phyloP scores from a whole-genome alignment of 30 jellyfish, hydroid and myxozoan genomes.

The Turritopsis rubra region DNA sequence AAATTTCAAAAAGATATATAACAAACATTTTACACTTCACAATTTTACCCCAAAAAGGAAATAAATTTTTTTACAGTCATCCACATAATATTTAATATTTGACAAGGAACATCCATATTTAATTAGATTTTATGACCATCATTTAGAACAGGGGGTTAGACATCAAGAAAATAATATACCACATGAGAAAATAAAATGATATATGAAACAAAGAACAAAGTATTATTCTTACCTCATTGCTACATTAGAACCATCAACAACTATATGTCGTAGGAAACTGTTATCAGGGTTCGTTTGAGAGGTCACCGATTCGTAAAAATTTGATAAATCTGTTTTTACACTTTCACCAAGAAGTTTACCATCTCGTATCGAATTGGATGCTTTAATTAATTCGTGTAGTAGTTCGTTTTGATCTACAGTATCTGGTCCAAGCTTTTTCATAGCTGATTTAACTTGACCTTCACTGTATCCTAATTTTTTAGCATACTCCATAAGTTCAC shows the following conservation, averaged over 20 bases:
- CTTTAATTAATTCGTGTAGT: constrained; percentile 83
- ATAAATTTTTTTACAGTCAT: neutral
- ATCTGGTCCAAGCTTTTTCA: constrained; percentile 83
- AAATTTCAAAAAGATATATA: no score
- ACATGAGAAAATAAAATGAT: neutral
- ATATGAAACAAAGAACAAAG: neutral
- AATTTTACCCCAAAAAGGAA: neutral
- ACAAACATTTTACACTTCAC: neutral
- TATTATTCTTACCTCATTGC: constrained; percentile 84
- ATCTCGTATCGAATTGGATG: constrained; percentile 64
- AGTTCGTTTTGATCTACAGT: constrained; percentile 86
- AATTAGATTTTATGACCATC: neutral
- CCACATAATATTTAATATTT: neutral
- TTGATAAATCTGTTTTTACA: constrained; percentile 12
- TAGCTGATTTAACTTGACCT: constrained; percentile 90
- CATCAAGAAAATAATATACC: neutral
- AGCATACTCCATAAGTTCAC: constrained; percentile 93
- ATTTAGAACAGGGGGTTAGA: neutral
- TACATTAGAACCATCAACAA: constrained; percentile 94
- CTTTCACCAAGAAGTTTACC: constrained; percentile 7
- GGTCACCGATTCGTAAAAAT: constrained; percentile 21
- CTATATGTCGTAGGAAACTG: constrained; percentile 72
- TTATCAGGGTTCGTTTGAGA: constrained; percentile 39
- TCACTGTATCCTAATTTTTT: constrained; percentile 82
- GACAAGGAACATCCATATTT: neutral